phyloP scores from a whole-genome alignment of 2,113 vertebrate genomes.

The Fregetta grallaria region DNA sequence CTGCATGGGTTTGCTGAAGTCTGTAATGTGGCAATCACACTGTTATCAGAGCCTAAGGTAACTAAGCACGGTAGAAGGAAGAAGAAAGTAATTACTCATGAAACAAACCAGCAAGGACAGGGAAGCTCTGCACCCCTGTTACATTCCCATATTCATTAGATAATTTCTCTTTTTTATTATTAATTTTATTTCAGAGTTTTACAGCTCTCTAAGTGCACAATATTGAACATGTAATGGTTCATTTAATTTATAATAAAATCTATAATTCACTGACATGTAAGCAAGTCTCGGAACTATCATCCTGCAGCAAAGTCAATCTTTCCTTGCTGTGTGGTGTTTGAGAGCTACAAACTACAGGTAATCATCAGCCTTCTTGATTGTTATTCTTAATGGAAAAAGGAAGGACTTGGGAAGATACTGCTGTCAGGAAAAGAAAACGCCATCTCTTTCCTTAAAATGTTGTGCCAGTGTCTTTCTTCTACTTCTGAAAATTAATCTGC shows the following conservation, averaged over 20 bases:
- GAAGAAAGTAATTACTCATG: not conserved
- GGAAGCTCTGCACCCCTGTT: not conserved
- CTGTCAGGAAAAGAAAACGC: not conserved
- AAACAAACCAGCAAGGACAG: not conserved
- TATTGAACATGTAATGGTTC: not conserved
- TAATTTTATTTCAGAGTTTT: constrained; percentile 35
- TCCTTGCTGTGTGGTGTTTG: not conserved
- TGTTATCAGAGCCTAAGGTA: not conserved
- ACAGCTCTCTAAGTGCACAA: not conserved
- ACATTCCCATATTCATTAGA: not conserved
- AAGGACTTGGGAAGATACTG: not conserved
- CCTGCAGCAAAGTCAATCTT: not conserved
- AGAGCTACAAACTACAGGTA: not conserved
- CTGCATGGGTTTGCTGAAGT: not conserved
- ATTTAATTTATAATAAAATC: constrained; percentile 22
- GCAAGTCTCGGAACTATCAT: not conserved
- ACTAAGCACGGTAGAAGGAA: not conserved
- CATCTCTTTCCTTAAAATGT: not conserved
- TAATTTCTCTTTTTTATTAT: not conserved
- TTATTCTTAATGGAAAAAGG: not conserved
- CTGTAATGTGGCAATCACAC: not conserved
- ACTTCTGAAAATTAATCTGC: not conserved
- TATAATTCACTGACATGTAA: not conserved
- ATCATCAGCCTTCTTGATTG: not conserved
- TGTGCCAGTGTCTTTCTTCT: not conserved